Conservation (phyloP, 30 jellyfish, hydroid and myxozoan genomes). For the Chrysaora quinquecirrha region DNA sequence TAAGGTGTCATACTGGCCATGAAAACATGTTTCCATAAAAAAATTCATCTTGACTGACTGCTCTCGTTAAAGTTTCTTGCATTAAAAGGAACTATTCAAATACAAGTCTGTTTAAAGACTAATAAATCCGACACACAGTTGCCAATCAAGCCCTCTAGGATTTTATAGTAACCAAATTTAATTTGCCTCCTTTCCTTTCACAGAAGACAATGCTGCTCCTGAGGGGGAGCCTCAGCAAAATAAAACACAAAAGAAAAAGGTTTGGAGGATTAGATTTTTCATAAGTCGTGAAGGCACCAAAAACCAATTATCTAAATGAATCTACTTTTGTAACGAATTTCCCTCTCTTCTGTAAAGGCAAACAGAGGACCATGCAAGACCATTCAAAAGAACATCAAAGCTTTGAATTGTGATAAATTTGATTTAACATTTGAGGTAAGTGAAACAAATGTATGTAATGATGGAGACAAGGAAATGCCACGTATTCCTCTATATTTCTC, state of each 20-base stretch:
- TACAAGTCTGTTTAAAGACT: no score
- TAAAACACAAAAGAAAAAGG: neutral
- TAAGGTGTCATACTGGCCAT: neutral
- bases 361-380: slow-evolving; percentile 83
- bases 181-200: neutral
- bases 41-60: no score
- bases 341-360: slow-evolving; percentile 39
- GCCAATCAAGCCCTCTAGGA: no score
- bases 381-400: slow-evolving; percentile 71
- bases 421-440: slow-evolving; percentile 89
- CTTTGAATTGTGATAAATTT: slow-evolving; percentile 77
- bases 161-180: no score
- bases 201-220: neutral
- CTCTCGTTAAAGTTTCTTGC: no score
- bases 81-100: neutral
- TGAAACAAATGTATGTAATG: neutral
- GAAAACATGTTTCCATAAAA: neutral
- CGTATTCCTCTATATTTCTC: neutral
- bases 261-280: no score
- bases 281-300: no score
- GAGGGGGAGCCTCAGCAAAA: neutral
- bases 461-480: neutral
- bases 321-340: neutral
- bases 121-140: no score
- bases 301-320: no score